These are phyloP conservation scores for Epizoanthus fatuus DNA, from an alignment of 92 coral and sea anemone species.

Conservation along the genomic window DNA sequence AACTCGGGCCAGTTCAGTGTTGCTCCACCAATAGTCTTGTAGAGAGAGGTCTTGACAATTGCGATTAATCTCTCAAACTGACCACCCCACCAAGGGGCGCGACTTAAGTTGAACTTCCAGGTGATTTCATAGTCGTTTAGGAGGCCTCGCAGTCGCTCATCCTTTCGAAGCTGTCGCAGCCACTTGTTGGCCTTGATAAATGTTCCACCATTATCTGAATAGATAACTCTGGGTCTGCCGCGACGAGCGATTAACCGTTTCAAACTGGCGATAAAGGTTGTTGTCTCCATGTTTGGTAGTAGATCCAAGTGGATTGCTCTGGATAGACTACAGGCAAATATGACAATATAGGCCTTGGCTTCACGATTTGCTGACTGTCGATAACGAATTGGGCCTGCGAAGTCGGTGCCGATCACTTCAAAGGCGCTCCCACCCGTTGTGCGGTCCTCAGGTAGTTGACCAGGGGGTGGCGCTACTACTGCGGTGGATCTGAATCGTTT, in stretches of 20 bases:
- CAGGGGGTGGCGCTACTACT: conserved; percentile 5
- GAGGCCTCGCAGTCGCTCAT: conserved; percentile 47
- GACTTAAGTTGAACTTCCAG: conserved; percentile 55
- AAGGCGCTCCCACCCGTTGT: conserved; percentile 32
- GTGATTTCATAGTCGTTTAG: conserved; percentile 35
- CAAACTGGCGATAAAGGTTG: conserved; percentile 37
- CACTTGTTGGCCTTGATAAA: conserved; percentile 57
- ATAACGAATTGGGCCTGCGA: conserved; percentile 50
- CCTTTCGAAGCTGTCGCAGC: conserved; percentile 48
- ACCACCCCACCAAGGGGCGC: conserved; percentile 68
- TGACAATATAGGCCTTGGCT: conserved; percentile 40
- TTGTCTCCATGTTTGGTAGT: conserved; percentile 43
- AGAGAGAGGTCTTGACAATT: conserved; percentile 53
- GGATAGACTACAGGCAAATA: conserved; percentile 44
- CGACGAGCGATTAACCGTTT: conserved; percentile 41
- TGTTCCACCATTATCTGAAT: conserved; percentile 55
- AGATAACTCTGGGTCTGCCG: conserved; percentile 50
- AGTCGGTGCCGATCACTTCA: conserved; percentile 50
- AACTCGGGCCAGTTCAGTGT: conserved; percentile 65
- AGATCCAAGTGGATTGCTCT: conserved; percentile 44
- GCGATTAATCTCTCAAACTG: conserved; percentile 68
- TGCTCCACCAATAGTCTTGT: conserved; percentile 65
- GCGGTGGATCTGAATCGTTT: conserved; percentile 24
- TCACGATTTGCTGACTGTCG: conserved; percentile 13
- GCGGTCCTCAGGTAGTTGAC: conserved; percentile 36